Conservation (phyloP, 1,140 invertebrate species). For the Conus betulinus region DNA sequence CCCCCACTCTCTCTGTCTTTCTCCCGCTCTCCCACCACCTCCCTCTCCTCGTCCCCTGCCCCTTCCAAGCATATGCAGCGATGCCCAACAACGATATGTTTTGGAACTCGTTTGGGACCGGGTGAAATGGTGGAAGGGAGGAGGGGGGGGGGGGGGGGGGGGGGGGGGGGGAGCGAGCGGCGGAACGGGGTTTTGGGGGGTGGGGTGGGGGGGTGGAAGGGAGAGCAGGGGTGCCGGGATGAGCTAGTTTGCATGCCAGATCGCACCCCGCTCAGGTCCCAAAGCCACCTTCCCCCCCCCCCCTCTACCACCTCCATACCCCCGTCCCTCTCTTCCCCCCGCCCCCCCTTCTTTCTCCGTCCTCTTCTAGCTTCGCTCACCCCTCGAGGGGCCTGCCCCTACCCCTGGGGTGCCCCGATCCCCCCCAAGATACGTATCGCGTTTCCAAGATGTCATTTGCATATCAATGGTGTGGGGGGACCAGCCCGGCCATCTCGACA, state of each 20-base stretch:
- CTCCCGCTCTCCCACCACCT: too few relatives aligned
- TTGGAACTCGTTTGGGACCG: slow-evolving; percentile 19
- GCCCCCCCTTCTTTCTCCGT: too few relatives aligned
- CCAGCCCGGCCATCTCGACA: neutral
- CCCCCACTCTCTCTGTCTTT: too few relatives aligned
- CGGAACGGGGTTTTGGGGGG: too few relatives aligned
- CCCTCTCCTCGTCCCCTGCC: neutral
- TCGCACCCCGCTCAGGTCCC: neutral
- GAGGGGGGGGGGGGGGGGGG: too few relatives aligned
- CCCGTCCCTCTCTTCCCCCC: too few relatives aligned
- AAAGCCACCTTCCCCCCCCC: neutral
- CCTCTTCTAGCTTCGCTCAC: neutral
- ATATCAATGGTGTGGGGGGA: slow-evolving; percentile 8
- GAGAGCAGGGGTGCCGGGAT: neutral
- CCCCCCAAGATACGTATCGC: slow-evolving; percentile 7
- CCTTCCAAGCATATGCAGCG: slow-evolving; percentile 8
- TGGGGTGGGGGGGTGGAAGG: neutral
- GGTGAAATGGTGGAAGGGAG: too few relatives aligned
- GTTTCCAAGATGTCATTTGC: slow-evolving; percentile 22
- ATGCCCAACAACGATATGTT: slow-evolving; percentile 12
- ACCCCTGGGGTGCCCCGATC: neutral
- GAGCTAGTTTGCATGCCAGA: slow-evolving; percentile 13
- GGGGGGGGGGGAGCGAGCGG: too few relatives aligned
- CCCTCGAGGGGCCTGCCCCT: neutral
- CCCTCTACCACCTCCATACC: neutral